Evolutionary conservation across 2,888 invertebrate species (phyloP).

Genomic region (Drosophila meridionalis): DNA sequence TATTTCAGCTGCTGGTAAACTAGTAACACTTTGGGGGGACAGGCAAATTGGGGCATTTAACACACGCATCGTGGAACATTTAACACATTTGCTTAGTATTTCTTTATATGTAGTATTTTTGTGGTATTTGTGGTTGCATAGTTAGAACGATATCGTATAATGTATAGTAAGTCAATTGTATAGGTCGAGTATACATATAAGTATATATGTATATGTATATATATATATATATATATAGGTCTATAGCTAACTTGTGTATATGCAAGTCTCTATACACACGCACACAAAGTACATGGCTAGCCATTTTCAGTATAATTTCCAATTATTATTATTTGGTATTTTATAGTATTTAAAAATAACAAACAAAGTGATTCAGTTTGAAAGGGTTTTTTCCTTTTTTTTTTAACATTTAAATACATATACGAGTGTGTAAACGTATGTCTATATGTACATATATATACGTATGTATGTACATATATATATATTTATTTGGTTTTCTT

Average conservation of each 20-base stretch:
- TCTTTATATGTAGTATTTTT: conserved; percentile 5
- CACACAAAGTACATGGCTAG: conserved; percentile 9
- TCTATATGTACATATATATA: conserved; percentile 44
- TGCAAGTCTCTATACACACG: conserved; percentile 20
- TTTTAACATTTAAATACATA: conserved; percentile 56
- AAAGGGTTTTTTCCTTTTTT: conserved; percentile 10
- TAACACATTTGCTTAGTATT: conserved; percentile 13
- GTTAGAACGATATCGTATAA: conserved; percentile 23
- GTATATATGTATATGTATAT: conserved; percentile 5
- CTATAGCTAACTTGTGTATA: conserved; percentile 34
- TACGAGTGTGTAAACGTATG: conserved; percentile 19
- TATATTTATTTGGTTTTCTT: neutral
- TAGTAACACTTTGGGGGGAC: conserved; percentile 14
- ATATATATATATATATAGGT: conserved; percentile 15
- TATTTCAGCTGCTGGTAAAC: conserved; percentile 17
- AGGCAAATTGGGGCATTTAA: conserved; percentile 18
- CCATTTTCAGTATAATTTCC: conserved; percentile 13
- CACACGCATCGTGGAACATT: conserved; percentile 20
- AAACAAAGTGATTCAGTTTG: conserved; percentile 35
- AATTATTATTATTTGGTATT: neutral
- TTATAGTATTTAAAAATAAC: conserved; percentile 19
- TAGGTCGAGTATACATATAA: conserved; percentile 4
- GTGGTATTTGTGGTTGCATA: conserved; percentile 3
- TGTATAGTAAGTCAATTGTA: conserved; percentile 12
- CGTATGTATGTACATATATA: conserved; percentile 9